Conservation (phyloP, 2,888 invertebrate genomes). For the Stenotaenia linearis region DNA sequence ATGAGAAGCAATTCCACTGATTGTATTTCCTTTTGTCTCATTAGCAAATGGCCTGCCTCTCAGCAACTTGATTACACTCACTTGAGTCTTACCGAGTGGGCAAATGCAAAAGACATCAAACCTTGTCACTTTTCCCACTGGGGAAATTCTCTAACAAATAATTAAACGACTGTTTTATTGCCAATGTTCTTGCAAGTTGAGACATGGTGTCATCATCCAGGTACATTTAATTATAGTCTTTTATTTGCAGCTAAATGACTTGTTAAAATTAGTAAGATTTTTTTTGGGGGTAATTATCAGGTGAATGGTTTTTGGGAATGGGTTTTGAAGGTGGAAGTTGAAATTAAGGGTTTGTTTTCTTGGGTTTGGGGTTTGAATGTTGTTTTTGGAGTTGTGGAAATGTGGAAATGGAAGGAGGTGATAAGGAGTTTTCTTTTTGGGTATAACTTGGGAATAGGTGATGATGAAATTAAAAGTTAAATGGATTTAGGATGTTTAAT, state of each 20-base stretch:
- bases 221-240: background rate
- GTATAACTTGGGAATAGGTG: too few species aligned
- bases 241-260: background rate
- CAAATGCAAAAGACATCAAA: conserved; percentile 8
- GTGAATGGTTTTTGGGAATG: background rate
- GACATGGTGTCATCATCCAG: background rate
- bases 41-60: conserved; percentile 14
- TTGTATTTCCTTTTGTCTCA: conserved; percentile 17
- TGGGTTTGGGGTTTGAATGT: too few species aligned
- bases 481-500: too few species aligned
- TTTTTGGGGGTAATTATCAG: background rate
- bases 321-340: too few species aligned
- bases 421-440: too few species aligned
- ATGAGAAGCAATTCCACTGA: conserved; percentile 24
- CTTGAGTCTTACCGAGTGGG: background rate
- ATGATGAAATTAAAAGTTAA: too few species aligned
- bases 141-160: background rate
- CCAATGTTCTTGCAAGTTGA: background rate
- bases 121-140: background rate
- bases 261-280: background rate
- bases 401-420: too few species aligned
- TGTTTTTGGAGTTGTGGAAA: too few species aligned
- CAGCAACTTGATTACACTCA: background rate
- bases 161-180: background rate
- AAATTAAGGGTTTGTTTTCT: too few species aligned